phyloP scores from a whole-genome alignment of 2,888 invertebrate genomes.

The Drosophila picticornis region DNA sequence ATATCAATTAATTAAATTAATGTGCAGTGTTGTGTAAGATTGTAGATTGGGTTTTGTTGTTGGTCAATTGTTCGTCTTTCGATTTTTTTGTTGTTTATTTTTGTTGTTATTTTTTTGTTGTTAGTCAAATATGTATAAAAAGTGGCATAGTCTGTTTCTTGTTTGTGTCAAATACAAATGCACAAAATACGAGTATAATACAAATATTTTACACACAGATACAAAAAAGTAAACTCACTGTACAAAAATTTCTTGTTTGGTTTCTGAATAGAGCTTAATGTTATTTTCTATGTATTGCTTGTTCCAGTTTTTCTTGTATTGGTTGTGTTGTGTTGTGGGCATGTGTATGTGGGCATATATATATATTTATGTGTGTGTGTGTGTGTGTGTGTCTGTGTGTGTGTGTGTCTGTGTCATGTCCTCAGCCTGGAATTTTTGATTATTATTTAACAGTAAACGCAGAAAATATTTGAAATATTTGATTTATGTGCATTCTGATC shows the following conservation, averaged over 20 bases:
- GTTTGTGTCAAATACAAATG: constrained; percentile 71
- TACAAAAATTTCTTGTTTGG: constrained; percentile 61
- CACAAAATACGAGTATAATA: constrained; percentile 73
- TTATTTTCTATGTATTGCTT: constrained; percentile 22
- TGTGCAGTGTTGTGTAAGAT: constrained; percentile 34
- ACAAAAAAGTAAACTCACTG: constrained; percentile 74
- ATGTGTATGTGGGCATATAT: constrained; percentile 3
- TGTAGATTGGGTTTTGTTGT: constrained; percentile 46
- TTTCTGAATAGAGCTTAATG: constrained; percentile 45
- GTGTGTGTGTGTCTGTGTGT: constrained; percentile 11
- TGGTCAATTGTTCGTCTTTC: constrained; percentile 29
- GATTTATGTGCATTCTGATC: constrained; percentile 74
- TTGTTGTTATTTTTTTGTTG: constrained; percentile 24
- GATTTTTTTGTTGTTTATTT: constrained; percentile 11
- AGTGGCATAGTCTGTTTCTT: constrained; percentile 69
- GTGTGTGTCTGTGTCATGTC: constrained; percentile 29
- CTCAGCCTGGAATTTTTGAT: constrained; percentile 71
- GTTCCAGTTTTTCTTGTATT: constrained; percentile 26
- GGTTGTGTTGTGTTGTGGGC: background rate
- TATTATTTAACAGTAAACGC: constrained; percentile 77
- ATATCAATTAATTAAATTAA: constrained; percentile 41
- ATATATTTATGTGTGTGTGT: constrained; percentile 17
- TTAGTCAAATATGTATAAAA: constrained; percentile 66
- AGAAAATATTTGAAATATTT: constrained; percentile 74
- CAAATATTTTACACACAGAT: constrained; percentile 71